Evolutionary conservation across 2,113 vertebrate genomes (phyloP).

Genomic region (Jaculus jaculus): DNA sequence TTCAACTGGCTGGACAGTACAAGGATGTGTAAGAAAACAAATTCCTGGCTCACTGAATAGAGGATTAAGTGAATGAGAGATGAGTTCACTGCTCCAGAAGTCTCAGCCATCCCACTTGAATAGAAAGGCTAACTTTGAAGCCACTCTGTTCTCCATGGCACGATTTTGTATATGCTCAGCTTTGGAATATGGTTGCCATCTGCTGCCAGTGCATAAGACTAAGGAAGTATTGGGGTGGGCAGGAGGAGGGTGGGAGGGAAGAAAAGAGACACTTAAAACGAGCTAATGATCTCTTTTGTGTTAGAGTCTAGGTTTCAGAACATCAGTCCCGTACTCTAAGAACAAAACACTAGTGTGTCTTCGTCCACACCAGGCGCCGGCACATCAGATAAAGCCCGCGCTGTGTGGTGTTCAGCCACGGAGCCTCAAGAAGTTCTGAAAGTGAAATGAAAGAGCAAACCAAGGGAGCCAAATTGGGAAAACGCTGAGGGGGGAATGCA

Average conservation of each 20-base stretch:
- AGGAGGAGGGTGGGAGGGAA: conserved; percentile 17
- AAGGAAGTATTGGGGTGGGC: conserved; percentile 52
- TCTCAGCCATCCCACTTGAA: conserved; percentile 66
- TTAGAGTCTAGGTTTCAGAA: conserved; percentile 73
- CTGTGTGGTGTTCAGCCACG: conserved; percentile 36
- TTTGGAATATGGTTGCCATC: conserved; percentile 74
- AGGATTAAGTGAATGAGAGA: conserved; percentile 73
- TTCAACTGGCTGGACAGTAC: conserved; percentile 58
- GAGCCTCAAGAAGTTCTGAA: conserved; percentile 58
- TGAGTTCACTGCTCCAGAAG: conserved; percentile 66
- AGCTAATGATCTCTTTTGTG: conserved; percentile 71
- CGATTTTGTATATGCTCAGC: conserved; percentile 46
- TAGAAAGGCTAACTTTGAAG: conserved; percentile 76
- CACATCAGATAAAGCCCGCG: conserved; percentile 72
- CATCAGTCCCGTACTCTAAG: conserved; percentile 64
- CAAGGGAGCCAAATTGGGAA: conserved; percentile 45
- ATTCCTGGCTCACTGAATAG: conserved; percentile 68
- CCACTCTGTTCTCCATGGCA: conserved; percentile 66
- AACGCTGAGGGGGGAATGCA: conserved; percentile 31
- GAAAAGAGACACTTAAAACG: conserved; percentile 68
- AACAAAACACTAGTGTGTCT: conserved; percentile 74
- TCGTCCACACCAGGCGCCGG: conserved; percentile 64
- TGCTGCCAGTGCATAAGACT: conserved; percentile 59
- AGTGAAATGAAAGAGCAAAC: conserved; percentile 67
- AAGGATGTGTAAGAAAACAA: conserved; percentile 67